phyloP scores from a whole-genome alignment of 2,888 invertebrate genomes.

The Temnothorax ravouxi region DNA sequence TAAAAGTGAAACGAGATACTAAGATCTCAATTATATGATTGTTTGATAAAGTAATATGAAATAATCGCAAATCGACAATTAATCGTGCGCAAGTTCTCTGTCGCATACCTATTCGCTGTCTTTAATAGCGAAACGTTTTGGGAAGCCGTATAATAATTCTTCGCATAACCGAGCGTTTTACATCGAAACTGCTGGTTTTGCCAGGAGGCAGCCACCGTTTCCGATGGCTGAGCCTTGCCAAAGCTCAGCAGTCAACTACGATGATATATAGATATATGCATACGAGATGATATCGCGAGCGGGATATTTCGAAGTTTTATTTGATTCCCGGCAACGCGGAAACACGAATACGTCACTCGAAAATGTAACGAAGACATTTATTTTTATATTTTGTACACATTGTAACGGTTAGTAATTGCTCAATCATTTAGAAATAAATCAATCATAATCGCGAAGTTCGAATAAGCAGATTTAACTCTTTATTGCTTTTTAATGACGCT shows the following conservation, averaged over 20 bases:
- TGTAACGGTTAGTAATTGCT: not conserved
- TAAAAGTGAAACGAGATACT: not conserved
- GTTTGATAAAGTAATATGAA: not conserved
- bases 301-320: constrained; percentile 52
- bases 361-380: constrained; percentile 44
- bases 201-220: constrained; percentile 51
- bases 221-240: constrained; percentile 50
- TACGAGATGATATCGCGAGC: constrained; percentile 54
- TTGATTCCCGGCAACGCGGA: constrained; percentile 46
- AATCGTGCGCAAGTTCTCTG: constrained; percentile 1
- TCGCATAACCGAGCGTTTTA: constrained; percentile 47
- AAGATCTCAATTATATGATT: not conserved
- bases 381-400: constrained; percentile 4
- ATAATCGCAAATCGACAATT: constrained; percentile 27
- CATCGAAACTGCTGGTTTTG: constrained; percentile 49
- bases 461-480: not conserved
- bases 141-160: constrained; percentile 33
- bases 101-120: constrained; percentile 1
- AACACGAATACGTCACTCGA: constrained; percentile 43
- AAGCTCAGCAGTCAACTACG: constrained; percentile 52
- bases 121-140: constrained; percentile 31
- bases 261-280: constrained; percentile 55
- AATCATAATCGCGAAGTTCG: not conserved
- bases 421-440: not conserved
- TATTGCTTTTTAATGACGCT: not conserved